Evolutionary conservation across 2,888 invertebrate species (phyloP).

Genomic region (Eilema griseolum): DNA sequence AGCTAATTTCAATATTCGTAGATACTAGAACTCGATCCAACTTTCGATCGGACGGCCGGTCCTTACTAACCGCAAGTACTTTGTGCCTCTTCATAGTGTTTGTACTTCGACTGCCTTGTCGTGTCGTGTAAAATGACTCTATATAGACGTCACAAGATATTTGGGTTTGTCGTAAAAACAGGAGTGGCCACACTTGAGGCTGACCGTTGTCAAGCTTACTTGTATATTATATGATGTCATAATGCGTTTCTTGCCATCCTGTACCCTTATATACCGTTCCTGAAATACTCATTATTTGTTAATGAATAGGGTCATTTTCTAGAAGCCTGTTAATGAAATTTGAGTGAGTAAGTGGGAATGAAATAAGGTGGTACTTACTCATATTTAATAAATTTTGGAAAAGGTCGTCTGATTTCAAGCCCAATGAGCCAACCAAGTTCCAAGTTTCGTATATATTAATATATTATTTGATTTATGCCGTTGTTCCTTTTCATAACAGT

Average conservation of each 20-base stretch:
- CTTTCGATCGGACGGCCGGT: too few species aligned
- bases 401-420: neutral
- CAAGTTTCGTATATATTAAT: too few species aligned
- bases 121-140: neutral
- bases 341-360: neutral
- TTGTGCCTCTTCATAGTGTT: neutral
- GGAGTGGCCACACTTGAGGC: constrained; percentile 2
- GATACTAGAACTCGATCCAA: too few species aligned
- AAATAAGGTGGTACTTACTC: constrained; percentile 2
- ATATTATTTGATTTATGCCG: too few species aligned
- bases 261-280: neutral
- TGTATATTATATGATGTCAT: neutral
- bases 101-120: neutral
- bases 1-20: neutral
- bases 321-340: neutral
- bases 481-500: too few species aligned
- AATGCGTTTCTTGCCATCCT: neutral
- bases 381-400: neutral
- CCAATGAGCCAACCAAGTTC: neutral
- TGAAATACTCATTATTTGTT: neutral
- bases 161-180: constrained; percentile 25
- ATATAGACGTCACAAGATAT: constrained; percentile 20
- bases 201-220: constrained; percentile 22
- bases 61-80: too few species aligned
- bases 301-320: neutral